Conservation (phyloP, 2,113 vertebrate species). For the Butorides virescens region DNA sequence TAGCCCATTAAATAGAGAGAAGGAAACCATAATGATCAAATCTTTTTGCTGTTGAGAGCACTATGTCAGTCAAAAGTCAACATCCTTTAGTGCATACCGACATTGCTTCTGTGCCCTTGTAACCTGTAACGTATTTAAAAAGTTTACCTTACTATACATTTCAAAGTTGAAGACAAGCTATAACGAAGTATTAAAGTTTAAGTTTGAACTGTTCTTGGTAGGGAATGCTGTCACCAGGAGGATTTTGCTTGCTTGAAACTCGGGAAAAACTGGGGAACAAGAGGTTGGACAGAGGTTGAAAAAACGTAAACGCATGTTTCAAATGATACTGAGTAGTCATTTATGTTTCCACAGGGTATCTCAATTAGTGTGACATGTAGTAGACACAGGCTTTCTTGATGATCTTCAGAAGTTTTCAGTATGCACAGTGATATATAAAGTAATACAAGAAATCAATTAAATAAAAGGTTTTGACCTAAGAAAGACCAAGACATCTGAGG, state of each 20-base stretch:
- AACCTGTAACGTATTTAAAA: conserved; percentile 10
- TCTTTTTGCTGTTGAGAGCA: conserved; percentile 14
- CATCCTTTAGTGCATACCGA: neutral
- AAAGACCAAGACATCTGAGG: neutral
- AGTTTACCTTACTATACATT: conserved; percentile 37
- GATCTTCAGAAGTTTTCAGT: neutral
- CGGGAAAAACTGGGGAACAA: neutral
- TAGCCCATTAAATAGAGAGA: conserved; percentile 40
- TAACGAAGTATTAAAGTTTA: neutral
- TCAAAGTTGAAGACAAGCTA: conserved; percentile 22
- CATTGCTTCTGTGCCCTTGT: neutral
- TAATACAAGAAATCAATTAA: neutral
- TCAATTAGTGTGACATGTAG: neutral
- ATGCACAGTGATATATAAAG: neutral
- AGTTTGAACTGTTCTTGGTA: neutral
- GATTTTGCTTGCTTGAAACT: neutral
- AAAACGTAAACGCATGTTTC: neutral
- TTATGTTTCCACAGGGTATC: neutral
- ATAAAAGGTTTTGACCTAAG: neutral
- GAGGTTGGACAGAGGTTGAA: neutral
- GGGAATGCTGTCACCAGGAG: neutral
- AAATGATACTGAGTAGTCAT: neutral
- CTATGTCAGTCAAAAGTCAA: conserved; percentile 20
- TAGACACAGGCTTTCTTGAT: neutral
- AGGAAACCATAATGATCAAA: conserved; percentile 29